Evolutionary conservation across 1,140 invertebrate genomes (phyloP).

Genomic region (Cotesia vestalis): DNA sequence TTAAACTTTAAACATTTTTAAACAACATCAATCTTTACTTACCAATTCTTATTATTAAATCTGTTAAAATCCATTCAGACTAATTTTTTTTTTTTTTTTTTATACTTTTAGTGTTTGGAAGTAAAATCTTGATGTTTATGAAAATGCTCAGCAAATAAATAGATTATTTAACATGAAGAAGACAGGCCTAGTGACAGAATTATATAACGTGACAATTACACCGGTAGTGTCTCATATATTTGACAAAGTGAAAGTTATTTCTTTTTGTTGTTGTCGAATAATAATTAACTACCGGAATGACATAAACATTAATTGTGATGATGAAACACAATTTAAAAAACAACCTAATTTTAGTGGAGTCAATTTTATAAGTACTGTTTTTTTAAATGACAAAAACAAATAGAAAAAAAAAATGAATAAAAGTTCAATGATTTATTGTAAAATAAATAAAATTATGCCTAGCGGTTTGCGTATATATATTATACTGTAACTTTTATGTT

Average conservation of each 20-base stretch:
- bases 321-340: slow-evolving; percentile 28
- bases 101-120: too few species aligned
- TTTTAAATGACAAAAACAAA: slow-evolving; percentile 31
- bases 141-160: slow-evolving; percentile 59
- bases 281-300: slow-evolving; percentile 30
- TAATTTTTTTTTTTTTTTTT: too few species aligned
- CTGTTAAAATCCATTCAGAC: too few species aligned
- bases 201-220: not conserved
- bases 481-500: slow-evolving; percentile 59
- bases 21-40: too few species aligned
- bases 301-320: slow-evolving; percentile 35
- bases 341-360: slow-evolving; percentile 49
- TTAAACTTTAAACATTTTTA: not conserved
- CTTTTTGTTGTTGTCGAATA: slow-evolving; percentile 30
- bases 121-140: slow-evolving; percentile 53
- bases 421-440: not conserved
- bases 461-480: slow-evolving; percentile 58
- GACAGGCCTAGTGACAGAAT: slow-evolving; percentile 54
- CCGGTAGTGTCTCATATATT: slow-evolving; percentile 12
- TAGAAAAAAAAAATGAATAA: slow-evolving; percentile 21
- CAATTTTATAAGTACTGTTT: slow-evolving; percentile 42
- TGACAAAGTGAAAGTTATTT: slow-evolving; percentile 35
- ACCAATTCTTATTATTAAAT: too few species aligned
- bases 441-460: slow-evolving; percentile 51
- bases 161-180: slow-evolving; percentile 49